phyloP scores from a whole-genome alignment of 2,888 invertebrate species.

The Sipunculus nudus region DNA sequence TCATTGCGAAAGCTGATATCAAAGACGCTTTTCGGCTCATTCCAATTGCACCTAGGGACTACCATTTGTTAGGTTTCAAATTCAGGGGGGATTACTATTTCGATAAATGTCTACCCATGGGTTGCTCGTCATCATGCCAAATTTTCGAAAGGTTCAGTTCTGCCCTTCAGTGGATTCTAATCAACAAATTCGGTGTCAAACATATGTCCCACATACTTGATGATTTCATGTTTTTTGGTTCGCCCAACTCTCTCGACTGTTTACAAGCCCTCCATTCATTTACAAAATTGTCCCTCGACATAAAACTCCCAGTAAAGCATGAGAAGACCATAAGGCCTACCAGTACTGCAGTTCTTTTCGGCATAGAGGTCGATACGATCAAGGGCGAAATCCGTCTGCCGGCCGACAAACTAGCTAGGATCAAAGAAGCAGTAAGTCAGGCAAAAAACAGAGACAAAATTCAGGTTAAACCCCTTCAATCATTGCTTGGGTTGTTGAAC shows the following conservation, averaged over 20 bases:
- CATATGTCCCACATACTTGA: not conserved
- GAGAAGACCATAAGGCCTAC: not conserved
- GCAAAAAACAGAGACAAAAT: no score
- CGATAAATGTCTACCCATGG: not conserved
- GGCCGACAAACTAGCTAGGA: not conserved
- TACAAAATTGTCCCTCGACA: not conserved
- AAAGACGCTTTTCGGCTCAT: constrained; percentile 23
- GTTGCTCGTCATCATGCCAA: not conserved
- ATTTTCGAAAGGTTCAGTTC: not conserved
- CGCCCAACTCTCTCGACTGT: not conserved
- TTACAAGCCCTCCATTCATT: not conserved
- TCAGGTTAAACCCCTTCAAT: no score
- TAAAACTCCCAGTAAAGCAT: not conserved
- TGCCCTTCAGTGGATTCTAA: not conserved
- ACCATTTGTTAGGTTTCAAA: constrained; percentile 15
- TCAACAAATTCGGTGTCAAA: not conserved
- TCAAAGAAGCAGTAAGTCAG: no score
- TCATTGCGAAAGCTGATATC: constrained; percentile 25
- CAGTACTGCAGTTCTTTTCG: not conserved
- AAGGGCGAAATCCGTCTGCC: not conserved
- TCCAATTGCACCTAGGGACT: constrained; percentile 7
- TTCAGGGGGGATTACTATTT: not conserved
- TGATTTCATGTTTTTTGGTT: not conserved
- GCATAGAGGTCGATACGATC: not conserved
- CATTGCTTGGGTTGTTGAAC: no score